These are phyloP conservation scores for Temnothorax nylanderi DNA, from an alignment of 1,140 invertebrate species.

Conservation along the genomic window DNA sequence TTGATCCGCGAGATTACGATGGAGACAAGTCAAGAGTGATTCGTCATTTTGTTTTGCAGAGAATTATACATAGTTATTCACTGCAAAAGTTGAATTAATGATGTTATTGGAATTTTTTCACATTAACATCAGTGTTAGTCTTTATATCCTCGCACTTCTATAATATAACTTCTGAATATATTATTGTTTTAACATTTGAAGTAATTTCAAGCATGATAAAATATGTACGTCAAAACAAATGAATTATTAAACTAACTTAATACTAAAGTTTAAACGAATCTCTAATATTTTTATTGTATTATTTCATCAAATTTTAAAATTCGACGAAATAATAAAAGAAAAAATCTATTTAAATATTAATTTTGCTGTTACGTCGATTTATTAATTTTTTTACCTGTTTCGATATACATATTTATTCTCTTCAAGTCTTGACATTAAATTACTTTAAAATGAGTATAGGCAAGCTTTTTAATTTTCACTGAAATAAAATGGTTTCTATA, in stretches of 20 bases:
- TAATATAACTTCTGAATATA: neutral
- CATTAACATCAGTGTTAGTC: neutral
- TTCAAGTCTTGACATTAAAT: neutral
- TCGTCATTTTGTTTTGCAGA: neutral
- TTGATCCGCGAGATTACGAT: conserved; percentile 53
- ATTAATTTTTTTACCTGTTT: neutral
- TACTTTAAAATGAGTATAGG: neutral
- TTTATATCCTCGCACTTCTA: neutral
- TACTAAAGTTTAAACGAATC: neutral
- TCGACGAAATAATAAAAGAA: neutral
- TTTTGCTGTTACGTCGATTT: neutral
- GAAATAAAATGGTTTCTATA: neutral
- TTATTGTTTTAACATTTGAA: neutral
- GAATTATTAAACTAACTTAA: neutral
- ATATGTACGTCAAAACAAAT: neutral
- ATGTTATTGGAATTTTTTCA: neutral
- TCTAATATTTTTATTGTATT: neutral
- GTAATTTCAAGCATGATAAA: neutral
- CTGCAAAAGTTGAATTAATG: neutral
- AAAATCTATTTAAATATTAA: conserved; percentile 13
- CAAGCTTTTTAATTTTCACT: neutral
- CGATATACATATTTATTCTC: neutral
- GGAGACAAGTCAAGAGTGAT: neutral
- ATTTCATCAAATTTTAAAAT: neutral
- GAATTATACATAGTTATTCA: neutral